Evolutionary conservation across 2,113 vertebrate genomes (phyloP), one percentile per base, ranked within the genome.

Genomic region (Antennarius striatus): DNA sequence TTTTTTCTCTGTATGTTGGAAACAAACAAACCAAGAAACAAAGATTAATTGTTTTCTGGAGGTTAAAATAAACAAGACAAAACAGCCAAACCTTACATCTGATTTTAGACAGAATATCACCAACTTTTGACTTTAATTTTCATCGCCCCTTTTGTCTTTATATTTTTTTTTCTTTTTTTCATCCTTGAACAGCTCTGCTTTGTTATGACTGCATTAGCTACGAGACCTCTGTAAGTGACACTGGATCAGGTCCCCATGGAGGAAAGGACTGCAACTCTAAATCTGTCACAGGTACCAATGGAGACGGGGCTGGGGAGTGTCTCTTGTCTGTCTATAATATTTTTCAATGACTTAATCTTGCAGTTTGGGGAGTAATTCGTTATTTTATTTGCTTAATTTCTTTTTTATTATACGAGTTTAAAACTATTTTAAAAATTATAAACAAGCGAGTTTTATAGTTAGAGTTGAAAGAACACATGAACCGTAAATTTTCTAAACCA

Each of bases 131-230:
- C 68, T 73, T 73, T 64, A 71, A 39, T 79, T 75, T 84, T 71
- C 60, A 82, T 85, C 39, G 50, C 63, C 82, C 73, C 11, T 64
- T 75, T 79, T 86, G 14, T 85, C 54, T 81, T 59, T 85, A 85
- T 84, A 79, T 67, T 50, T 79, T 78, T 84, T 75, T 74, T 71
- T 60, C 68, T 86, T 79, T 86, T 36, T 36, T 84, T 86, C 56
- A 87, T 87, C 85, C 85, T 90, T 84, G 90, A 91, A 90, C 90
- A 93, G 92, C 93, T 90, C 91, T 93, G 88, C 91, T 93, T 87
- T 93, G 91, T 92, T 93, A 92, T 93, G 89, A 91, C 92, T 92
- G 93, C 91, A 91, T 92, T 92, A 92, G 90, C 91, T 88, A 88
- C 82, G 91, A 90, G 91, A 89, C 88, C 85, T 77, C 89, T 67